phyloP scores from a whole-genome alignment of 2,888 invertebrate species.

The Caenorhabditis drosophilae region DNA sequence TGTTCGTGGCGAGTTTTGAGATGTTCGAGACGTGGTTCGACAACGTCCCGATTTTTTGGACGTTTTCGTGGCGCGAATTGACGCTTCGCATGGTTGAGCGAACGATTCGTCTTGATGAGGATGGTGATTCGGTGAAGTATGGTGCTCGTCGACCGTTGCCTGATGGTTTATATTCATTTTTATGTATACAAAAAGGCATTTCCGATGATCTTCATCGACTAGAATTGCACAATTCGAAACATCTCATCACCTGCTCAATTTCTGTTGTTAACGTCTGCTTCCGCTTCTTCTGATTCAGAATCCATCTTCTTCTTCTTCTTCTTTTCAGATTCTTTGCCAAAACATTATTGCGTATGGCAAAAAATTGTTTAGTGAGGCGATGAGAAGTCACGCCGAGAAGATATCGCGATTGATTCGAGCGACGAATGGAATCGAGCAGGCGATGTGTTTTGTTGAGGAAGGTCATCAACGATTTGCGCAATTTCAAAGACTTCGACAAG shows the following conservation, averaged over 20 bases:
- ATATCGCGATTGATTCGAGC: conserved; percentile 34
- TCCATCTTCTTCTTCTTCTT: too few species aligned
- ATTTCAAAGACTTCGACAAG: conserved; percentile 26
- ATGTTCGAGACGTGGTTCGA: conserved; percentile 44
- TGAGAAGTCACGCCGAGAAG: conserved; percentile 28
- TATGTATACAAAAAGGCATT: conserved; percentile 48
- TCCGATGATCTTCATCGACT: too few species aligned
- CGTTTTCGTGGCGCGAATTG: conserved; percentile 43
- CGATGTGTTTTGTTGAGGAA: conserved; percentile 44
- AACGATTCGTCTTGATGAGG: conserved; percentile 39
- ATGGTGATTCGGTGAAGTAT: conserved; percentile 36
- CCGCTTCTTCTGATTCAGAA: too few species aligned
- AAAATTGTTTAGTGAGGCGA: conserved; percentile 37
- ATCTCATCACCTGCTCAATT: conserved; percentile 31
- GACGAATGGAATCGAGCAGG: conserved; percentile 47
- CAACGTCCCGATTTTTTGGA: conserved; percentile 41
- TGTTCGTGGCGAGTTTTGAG: neutral
- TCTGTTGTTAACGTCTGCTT: conserved; percentile 39
- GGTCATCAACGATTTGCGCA: conserved; percentile 29
- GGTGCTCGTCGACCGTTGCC: conserved; percentile 40
- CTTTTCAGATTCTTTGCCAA: conserved; percentile 42
- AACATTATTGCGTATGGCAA: conserved; percentile 37
- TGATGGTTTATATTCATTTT: conserved; percentile 43
- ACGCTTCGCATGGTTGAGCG: conserved; percentile 40
- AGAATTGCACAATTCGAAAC: conserved; percentile 35